These are phyloP conservation scores for Sussaba pulchella DNA, from an alignment of 2,888 invertebrate species.

Conservation along the genomic window DNA sequence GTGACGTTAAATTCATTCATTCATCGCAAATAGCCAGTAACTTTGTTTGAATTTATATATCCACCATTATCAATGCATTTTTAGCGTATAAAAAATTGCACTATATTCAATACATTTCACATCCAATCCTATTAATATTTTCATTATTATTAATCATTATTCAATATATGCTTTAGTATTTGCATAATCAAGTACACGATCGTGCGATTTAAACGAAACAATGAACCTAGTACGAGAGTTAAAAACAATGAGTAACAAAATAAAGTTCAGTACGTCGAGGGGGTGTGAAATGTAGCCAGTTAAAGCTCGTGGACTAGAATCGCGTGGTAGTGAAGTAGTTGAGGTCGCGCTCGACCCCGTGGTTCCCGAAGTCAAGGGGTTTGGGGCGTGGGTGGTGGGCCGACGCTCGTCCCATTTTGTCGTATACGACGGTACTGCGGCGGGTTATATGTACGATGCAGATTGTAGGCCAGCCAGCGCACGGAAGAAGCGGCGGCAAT, in stretches of 20 bases:
- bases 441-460: constrained; percentile 59
- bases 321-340: background rate
- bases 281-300: background rate
- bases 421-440: constrained; percentile 55
- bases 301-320: background rate
- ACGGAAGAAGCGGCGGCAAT: constrained; percentile 32
- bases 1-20: too few species aligned
- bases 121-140: too few species aligned
- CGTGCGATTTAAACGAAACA: too few species aligned
- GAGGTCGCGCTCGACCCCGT: constrained; percentile 12
- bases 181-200: too few species aligned
- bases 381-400: constrained; percentile 19
- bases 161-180: too few species aligned
- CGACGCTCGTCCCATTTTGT: constrained; percentile 54
- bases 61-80: too few species aligned
- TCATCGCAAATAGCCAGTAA: too few species aligned
- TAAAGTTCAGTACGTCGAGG: background rate
- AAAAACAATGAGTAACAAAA: background rate
- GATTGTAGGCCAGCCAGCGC: constrained; percentile 65
- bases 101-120: too few species aligned
- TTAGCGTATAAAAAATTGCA: too few species aligned
- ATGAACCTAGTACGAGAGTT: too few species aligned
- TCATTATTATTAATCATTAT: too few species aligned
- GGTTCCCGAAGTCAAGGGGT: constrained; percentile 9
- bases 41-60: too few species aligned